Conservation (phyloP, 2,888 invertebrate species). For the Venusia cambrica region DNA sequence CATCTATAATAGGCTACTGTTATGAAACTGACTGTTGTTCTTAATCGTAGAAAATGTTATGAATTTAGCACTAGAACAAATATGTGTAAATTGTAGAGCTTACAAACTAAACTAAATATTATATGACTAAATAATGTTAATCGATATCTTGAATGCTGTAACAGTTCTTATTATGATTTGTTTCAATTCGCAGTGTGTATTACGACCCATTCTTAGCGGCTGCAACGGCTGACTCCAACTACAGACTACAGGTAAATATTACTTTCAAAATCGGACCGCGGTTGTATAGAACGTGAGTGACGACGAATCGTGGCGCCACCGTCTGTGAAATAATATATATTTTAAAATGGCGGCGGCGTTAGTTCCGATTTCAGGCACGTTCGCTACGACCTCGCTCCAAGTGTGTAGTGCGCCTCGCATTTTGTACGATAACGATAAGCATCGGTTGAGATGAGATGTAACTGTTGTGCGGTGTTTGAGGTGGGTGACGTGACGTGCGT, state of each 20-base stretch:
- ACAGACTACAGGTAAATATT: constrained; percentile 91
- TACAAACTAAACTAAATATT: constrained; percentile 10
- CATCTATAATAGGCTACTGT: constrained; percentile 14
- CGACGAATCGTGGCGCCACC: too few species aligned
- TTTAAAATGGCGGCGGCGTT: too few species aligned
- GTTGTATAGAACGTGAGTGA: too few species aligned
- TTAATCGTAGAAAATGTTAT: constrained; percentile 14
- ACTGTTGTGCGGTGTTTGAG: constrained; percentile 8
- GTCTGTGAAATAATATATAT: too few species aligned
- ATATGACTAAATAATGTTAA: background rate
- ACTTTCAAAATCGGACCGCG: too few species aligned
- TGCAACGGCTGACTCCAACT: constrained; percentile 91
- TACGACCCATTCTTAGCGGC: constrained; percentile 98
- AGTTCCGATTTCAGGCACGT: too few species aligned
- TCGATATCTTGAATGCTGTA: background rate
- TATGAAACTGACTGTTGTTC: constrained; percentile 6
- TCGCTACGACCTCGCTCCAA: too few species aligned
- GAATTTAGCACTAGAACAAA: constrained; percentile 1
- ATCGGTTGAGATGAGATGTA: background rate
- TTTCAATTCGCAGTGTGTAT: constrained; percentile 88
- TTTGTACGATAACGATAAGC: background rate
- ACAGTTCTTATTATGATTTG: constrained; percentile 15
- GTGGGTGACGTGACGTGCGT: constrained; percentile 46
- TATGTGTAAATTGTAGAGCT: constrained; percentile 13
- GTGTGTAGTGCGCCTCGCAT: too few species aligned